Conservation (phyloP, 2,888 invertebrate species). For the Gryllus longicercus region DNA sequence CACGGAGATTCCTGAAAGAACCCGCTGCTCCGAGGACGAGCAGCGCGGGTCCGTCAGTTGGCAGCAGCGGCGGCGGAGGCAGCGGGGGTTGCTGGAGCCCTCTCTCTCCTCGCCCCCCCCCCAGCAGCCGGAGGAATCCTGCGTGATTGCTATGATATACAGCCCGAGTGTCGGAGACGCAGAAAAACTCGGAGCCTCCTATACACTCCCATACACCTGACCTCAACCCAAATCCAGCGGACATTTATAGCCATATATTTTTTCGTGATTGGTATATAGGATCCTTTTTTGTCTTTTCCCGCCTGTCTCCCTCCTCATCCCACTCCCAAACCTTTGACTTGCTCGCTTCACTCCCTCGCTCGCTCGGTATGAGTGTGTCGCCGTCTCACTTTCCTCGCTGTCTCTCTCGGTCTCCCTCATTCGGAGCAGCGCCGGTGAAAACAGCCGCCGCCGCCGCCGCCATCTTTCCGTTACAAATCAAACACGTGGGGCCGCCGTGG, state of each 20-base stretch:
- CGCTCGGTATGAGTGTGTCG: background rate
- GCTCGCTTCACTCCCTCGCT: background rate
- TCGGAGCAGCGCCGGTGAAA: no score
- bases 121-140: background rate
- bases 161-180: constrained; percentile 21
- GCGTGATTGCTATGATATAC: constrained; percentile 35
- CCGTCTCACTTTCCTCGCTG: no score
- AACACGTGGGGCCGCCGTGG: background rate
- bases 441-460: background rate
- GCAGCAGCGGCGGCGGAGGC: background rate
- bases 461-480: background rate
- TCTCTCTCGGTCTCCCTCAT: no score
- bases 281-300: background rate
- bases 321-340: background rate
- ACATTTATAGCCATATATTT: constrained; percentile 38
- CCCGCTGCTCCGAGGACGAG: constrained; percentile 30
- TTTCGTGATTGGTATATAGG: constrained; percentile 33
- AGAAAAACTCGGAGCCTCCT: background rate
- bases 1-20: constrained; percentile 34
- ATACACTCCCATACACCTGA: constrained; percentile 29
- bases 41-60: background rate
- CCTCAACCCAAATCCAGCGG: constrained; percentile 38
- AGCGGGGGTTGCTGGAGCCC: background rate
- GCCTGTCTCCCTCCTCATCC: background rate
- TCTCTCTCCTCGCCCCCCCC: background rate